Conservation (phyloP, 2,888 invertebrate species). For the Agrotis puta region DNA sequence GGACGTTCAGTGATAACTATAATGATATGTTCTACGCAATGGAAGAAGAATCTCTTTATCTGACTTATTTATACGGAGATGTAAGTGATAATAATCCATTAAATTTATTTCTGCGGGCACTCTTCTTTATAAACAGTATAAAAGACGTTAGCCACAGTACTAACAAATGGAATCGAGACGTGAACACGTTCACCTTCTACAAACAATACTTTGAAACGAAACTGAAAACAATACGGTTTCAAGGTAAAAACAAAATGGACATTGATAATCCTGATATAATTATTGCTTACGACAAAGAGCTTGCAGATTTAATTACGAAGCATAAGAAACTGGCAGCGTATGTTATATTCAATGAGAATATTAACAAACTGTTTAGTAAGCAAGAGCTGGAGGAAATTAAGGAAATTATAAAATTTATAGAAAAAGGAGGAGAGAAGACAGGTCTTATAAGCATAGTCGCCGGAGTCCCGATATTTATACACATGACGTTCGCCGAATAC, state of each 20-base stretch:
- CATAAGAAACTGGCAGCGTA: conserved; percentile 54
- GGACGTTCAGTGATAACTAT: no score
- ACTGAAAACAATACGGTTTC: no score
- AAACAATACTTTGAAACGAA: no score
- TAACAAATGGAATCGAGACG: no score
- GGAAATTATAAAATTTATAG: conserved; percentile 10
- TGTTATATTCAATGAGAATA: conserved; percentile 17
- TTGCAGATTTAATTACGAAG: conserved; percentile 27
- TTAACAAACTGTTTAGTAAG: conserved; percentile 14
- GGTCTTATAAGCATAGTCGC: conserved; percentile 35
- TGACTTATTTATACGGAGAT: no score
- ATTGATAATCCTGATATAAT: conserved; percentile 36
- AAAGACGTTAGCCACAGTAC: no score
- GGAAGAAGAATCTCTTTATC: no score
- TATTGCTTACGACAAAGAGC: conserved; percentile 44
- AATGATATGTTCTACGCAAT: background rate
- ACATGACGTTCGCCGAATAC: no score
- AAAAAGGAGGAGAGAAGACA: conserved; percentile 42
- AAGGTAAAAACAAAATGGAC: background rate
- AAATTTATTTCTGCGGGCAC: no score
- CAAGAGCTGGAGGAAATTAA: conserved; percentile 33
- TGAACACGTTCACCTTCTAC: no score
- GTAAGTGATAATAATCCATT: no score
- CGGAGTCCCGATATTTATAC: conserved; percentile 38
- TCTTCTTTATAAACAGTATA: no score